Base-by-base conservation (phyloP, 2,113 vertebrate species). In the Machaerirhynchus nigripectus region DNA sequence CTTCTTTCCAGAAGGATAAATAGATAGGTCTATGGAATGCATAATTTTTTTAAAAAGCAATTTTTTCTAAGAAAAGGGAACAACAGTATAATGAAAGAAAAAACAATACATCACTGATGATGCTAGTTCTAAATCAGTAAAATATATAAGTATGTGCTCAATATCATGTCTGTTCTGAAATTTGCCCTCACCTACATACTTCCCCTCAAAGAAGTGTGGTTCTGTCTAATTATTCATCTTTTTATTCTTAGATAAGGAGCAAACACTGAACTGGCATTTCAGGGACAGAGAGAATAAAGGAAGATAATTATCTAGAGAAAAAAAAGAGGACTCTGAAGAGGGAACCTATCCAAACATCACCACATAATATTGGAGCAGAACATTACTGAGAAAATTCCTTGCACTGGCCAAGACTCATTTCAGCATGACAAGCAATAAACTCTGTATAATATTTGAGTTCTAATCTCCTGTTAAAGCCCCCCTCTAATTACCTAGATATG, bases 401-500 rank as follows among this genome's bases (percentile, higher is more conserved):
- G 44, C 0, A 0, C 37, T 80, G 64, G 47, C 40, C 70, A 83
- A 87, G 57, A 77, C 44, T 69, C 50, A 88, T 49, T 91, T 95
- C 40, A 75, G 28, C 61, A 60, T 78, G 84, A 84, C 42, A 89
- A 82, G 84, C 46, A 96, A 94, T 76, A 84, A 84, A 69, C 22
- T 27, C 53, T n/a, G 18, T 79, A 39, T 79, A 90, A 84, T 79
- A 81, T 67, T 71, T 87, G 49, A 96, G 82, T 39, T 87, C 37
- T 89, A 90, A 79, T 73, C 70, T 92, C 84, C 85, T 87, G 63
- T 37, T 93, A 89, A 90, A 93, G 11, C 31, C n/a, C 33, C 21
- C 11, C 6, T 84, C 37, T 93, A 94, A 94, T 81, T 97, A 90
- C 59, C 46, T 57, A 91, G 44, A 92, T 85, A 92, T 69, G 64